Percentiles rank a stretch among this genome's conserved stretches.
These are phyloP conservation scores for Ctenodactylus gundi DNA, from an alignment of 2,113 vertebrate species.

Conservation along the genomic window DNA sequence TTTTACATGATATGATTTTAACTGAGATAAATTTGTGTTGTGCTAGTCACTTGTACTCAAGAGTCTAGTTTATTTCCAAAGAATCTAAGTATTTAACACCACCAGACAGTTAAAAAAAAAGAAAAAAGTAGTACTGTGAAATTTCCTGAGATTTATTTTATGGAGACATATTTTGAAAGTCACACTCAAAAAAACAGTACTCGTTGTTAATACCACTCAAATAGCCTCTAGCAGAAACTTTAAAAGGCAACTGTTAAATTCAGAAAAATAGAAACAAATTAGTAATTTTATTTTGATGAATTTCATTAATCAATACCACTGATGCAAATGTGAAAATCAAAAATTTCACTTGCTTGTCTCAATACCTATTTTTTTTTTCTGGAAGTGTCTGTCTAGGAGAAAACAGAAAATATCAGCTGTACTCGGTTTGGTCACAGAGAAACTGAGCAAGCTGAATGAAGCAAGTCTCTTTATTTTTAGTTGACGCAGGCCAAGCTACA, in stretches of 20 bases:
- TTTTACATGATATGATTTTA: slow-evolving; percentile 24
- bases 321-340: slow-evolving; percentile 6
- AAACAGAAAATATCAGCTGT: slow-evolving; percentile 34
- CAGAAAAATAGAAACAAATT: slow-evolving; percentile 36
- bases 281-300: slow-evolving; percentile 34
- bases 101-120: slow-evolving; percentile 27
- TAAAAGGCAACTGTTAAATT: slow-evolving; percentile 46
- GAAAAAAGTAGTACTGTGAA: slow-evolving; percentile 53
- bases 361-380: slow-evolving; percentile 10
- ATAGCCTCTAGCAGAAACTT: slow-evolving; percentile 42
- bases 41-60: neutral
- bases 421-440: slow-evolving; percentile 8
- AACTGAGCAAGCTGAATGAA: slow-evolving; percentile 9
- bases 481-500: neutral
- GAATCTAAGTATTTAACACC: slow-evolving; percentile 37
- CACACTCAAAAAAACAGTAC: slow-evolving; percentile 51
- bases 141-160: slow-evolving; percentile 57
- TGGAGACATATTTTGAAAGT: slow-evolving; percentile 49
- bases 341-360: slow-evolving; percentile 17
- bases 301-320: slow-evolving; percentile 37
- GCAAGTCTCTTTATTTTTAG: slow-evolving; percentile 34
- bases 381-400: slow-evolving; percentile 1
- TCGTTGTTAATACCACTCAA: slow-evolving; percentile 19
- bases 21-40: slow-evolving; percentile 33
- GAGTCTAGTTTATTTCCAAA: slow-evolving; percentile 55